Evolutionary conservation across 64 coral and sea anemone genomes (phyloP).

Genomic region (Dendrophyllia cribrosa): DNA sequence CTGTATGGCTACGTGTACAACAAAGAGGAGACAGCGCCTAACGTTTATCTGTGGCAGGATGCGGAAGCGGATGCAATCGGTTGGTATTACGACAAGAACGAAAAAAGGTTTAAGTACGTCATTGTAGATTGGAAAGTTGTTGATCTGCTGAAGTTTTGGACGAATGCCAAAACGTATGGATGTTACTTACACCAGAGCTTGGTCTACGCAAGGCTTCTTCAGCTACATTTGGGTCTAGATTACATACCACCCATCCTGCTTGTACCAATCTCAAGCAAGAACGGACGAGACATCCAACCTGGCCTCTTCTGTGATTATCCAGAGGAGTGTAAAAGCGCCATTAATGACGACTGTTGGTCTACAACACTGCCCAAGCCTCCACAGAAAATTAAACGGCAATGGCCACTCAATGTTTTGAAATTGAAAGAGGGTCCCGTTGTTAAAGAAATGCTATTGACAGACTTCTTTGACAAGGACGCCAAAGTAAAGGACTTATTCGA

Average conservation of each 20-base stretch:
- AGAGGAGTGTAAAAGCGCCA: slow-evolving; percentile 32
- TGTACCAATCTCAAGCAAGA: slow-evolving; percentile 43
- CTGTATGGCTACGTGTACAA: slow-evolving; percentile 57
- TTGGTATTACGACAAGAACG: not conserved
- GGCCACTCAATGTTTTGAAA: not conserved
- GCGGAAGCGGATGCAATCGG: slow-evolving; percentile 35
- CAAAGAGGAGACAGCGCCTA: not conserved
- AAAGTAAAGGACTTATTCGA: not conserved
- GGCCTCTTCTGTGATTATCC: slow-evolving; percentile 51
- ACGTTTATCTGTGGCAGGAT: slow-evolving; percentile 62
- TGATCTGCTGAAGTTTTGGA: slow-evolving; percentile 60
- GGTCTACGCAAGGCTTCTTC: slow-evolving; percentile 59
- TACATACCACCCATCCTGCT: slow-evolving; percentile 67
- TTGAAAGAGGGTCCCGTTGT: not conserved
- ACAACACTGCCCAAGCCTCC: not conserved
- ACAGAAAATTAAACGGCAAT: not conserved
- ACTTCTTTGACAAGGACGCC: not conserved
- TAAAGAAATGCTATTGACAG: not conserved
- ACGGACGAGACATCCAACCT: slow-evolving; percentile 47
- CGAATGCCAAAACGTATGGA: slow-evolving; percentile 23
- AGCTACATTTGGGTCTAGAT: slow-evolving; percentile 40
- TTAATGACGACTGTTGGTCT: slow-evolving; percentile 49
- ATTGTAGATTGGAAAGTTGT: slow-evolving; percentile 75
- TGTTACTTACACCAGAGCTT: slow-evolving; percentile 67
- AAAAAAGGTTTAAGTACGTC: slow-evolving; percentile 10